Base-by-base conservation (phyloP, 2,888 invertebrate genomes). In the Cerceris ruficornis region DNA sequence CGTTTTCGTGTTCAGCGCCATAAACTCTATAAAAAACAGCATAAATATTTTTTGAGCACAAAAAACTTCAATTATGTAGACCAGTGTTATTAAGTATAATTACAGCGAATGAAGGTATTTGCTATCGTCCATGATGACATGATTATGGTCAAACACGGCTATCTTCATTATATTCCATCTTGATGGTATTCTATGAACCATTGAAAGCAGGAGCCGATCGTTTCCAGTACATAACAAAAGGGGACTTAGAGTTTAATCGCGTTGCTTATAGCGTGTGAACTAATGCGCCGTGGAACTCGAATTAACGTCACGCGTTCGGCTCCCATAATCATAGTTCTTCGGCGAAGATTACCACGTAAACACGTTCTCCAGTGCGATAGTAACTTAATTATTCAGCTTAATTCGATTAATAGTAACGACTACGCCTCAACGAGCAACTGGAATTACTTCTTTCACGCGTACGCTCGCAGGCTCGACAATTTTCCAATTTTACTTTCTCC, bases 231-330 rank as follows among this genome's bases (percentile, higher is more conserved):
- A 28, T 43, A 77, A 82, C 69, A 74, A 74, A 69, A 69, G 74
- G 49, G 50, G 54, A 52, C 46, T 73, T 77, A 64, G 28, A 68
- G 68, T 54, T 77, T 77, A 81, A 76, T 81, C 81, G 66, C 59
- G 62, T 61, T 74, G 74, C 81, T 75, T 69, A 62, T 50, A 43
- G n/a, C 60, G 39, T 69, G 62, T 57, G 59, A 57, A 60, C 50
- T 73, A 69, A 81, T 64, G 61, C 69, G 28, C 15, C 62, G 65
- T 54, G 59, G 65, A 75, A 79, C 60, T 66, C 68, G 55, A 77
- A 69, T 68, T 74, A 77, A 71, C 66, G 66, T 43, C 46, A 17
- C n/a, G 17, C 62, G 11, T 49, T 46, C 39, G 6, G 54, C 41
- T 54, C 11, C n/a, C 13, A n/a, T 59, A 28, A 67, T 71, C 66